Conservation (phyloP, 2,113 vertebrate genomes). For the Brachypodius melanocephalos region DNA sequence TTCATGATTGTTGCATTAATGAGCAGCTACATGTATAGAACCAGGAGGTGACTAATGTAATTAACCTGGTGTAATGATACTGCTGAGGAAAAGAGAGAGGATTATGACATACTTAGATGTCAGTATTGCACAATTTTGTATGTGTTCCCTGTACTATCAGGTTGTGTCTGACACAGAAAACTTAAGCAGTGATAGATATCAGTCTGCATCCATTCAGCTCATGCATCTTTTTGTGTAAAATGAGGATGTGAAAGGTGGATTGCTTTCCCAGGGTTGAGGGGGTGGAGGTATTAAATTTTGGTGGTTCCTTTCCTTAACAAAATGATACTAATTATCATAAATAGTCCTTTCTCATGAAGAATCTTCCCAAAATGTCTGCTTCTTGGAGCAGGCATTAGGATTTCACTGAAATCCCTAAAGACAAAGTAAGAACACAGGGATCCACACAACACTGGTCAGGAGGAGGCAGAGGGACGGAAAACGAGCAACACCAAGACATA, state of each 20-base stretch:
- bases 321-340: not conserved
- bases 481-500: not conserved
- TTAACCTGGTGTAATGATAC: constrained; percentile 44
- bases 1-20: constrained; percentile 49
- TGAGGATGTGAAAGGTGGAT: not conserved
- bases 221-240: not conserved
- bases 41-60: constrained; percentile 48
- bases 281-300: not conserved
- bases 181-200: constrained; percentile 24
- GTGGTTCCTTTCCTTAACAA: not conserved
- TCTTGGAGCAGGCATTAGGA: constrained; percentile 10
- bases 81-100: constrained; percentile 25
- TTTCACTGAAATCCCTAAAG: constrained; percentile 45
- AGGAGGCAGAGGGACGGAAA: constrained; percentile 30
- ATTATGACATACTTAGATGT: constrained; percentile 38
- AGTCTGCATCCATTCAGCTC: constrained; percentile 23
- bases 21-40: constrained; percentile 55
- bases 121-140: constrained; percentile 16
- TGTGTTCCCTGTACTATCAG: not conserved
- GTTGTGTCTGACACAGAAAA: constrained; percentile 54
- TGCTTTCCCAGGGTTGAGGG: not conserved
- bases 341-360: not conserved
- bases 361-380: constrained; percentile 73
- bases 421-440: not conserved
- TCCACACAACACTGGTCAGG: constrained; percentile 3